Percentiles rank a stretch among this genome's conserved stretches.
Conservation (phyloP, 2,797 vertebrate species). For the Enteromius trimaculatus region DNA sequence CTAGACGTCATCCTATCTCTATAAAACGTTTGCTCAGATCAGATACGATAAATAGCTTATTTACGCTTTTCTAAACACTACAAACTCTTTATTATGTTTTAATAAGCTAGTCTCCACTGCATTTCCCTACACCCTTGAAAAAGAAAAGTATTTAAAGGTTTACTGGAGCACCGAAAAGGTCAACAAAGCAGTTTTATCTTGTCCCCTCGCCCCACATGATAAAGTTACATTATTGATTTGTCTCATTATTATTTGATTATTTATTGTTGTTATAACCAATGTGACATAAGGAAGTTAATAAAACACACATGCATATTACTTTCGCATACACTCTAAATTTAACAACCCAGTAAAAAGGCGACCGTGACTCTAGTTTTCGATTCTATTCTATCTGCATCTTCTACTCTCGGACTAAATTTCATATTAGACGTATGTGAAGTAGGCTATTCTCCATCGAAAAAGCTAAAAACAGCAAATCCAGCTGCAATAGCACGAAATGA, state of each 20-base stretch:
- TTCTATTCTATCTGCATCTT: not conserved
- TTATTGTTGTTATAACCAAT: not conserved
- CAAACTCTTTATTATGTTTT: not conserved
- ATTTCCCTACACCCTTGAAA: not conserved
- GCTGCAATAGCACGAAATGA: slow-evolving; percentile 59
- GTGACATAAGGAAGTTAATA: not conserved
- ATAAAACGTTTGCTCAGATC: not conserved
- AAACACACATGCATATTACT: not conserved
- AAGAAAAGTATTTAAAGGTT: not conserved
- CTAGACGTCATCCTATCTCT: too few species aligned
- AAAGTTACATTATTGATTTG: too few species aligned
- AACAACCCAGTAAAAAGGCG: not conserved
- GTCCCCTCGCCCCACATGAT: not conserved
- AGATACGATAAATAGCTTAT: not conserved
- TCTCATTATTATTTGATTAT: not conserved
- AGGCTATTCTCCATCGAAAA: not conserved
- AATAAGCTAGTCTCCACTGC: not conserved
- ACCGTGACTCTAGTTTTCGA: not conserved
- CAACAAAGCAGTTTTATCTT: not conserved
- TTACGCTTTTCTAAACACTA: not conserved
- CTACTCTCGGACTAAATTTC: not conserved
- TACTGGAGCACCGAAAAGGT: not conserved
- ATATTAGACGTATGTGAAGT: not conserved
- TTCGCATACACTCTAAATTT: not conserved
- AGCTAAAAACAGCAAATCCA: not conserved